A percentile compares a stretch with the other conserved stretches of the same genome.
These are phyloP conservation scores for Corbicula japonica DNA, from an alignment of 2,888 invertebrate species.

Conservation along the genomic window DNA sequence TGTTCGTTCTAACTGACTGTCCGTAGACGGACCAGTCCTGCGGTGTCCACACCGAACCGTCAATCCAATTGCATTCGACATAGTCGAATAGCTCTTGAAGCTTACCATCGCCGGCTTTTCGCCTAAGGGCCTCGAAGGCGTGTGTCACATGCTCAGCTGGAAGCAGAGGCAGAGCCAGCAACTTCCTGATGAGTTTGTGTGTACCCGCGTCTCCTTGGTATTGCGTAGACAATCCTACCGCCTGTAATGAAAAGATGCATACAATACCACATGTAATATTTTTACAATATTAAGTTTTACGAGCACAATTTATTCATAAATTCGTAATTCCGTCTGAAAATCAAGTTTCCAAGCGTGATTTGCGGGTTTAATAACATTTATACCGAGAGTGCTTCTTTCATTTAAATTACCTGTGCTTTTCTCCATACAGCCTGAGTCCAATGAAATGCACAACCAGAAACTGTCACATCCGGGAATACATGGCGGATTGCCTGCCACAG, in stretches of 20 bases:
- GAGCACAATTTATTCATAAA: too few species aligned
- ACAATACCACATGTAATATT: too few species aligned
- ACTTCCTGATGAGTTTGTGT: neutral
- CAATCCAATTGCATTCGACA: neutral
- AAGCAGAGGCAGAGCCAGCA: neutral
- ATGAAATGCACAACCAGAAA: neutral
- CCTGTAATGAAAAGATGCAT: too few species aligned
- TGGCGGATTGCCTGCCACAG: neutral
- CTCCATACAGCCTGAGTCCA: slow-evolving; percentile 1
- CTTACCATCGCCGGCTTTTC: too few species aligned
- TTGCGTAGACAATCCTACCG: too few species aligned
- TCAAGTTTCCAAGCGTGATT: too few species aligned
- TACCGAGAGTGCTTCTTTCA: too few species aligned
- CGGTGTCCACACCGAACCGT: neutral
- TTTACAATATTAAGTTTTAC: too few species aligned
- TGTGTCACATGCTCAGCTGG: too few species aligned
- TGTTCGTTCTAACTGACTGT: neutral
- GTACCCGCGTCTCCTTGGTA: neutral
- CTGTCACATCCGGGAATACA: neutral
- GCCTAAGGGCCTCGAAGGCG: too few species aligned
- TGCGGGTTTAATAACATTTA: too few species aligned
- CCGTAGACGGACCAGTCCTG: neutral
- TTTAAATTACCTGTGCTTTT: neutral
- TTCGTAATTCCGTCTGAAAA: too few species aligned
- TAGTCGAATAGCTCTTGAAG: neutral